phyloP scores from a whole-genome alignment of 1,140 invertebrate genomes.

The Drosophila sucinea region DNA sequence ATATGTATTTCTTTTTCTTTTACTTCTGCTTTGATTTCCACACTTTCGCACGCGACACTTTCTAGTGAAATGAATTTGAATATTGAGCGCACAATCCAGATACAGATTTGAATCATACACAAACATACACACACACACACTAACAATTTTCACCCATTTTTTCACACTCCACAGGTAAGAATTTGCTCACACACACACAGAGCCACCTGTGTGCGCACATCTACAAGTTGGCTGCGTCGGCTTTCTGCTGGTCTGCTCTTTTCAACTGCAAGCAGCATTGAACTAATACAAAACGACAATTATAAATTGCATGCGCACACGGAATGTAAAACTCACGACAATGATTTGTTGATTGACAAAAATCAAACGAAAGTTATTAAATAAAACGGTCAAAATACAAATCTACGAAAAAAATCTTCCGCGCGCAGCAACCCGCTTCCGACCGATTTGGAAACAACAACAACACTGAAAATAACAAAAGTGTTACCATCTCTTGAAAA shows the following conservation, averaged over 20 bases:
- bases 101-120: slow-evolving; percentile 54
- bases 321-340: not conserved
- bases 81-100: slow-evolving; percentile 61
- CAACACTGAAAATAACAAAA: not conserved
- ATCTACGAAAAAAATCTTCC: slow-evolving; percentile 1
- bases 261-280: slow-evolving; percentile 62
- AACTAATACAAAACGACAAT: slow-evolving; percentile 56
- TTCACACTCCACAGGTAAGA: slow-evolving; percentile 36
- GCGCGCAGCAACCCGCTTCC: not conserved
- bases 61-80: slow-evolving; percentile 67
- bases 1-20: slow-evolving; percentile 30
- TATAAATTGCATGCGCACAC: slow-evolving; percentile 25
- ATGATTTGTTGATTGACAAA: not conserved
- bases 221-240: slow-evolving; percentile 40
- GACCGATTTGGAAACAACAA: not conserved
- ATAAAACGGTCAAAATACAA: not conserved
- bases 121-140: not conserved
- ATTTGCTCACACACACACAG: slow-evolving; percentile 27
- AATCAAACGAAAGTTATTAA: not conserved
- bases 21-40: slow-evolving; percentile 56
- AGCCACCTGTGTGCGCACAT: slow-evolving; percentile 10
- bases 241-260: slow-evolving; percentile 44
- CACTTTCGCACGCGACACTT: slow-evolving; percentile 80
- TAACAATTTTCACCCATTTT: slow-evolving; percentile 34
- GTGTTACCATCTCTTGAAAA: no score